Evolutionary conservation across 2,113 vertebrate genomes (phyloP).

Genomic region (Fregetta grallaria): DNA sequence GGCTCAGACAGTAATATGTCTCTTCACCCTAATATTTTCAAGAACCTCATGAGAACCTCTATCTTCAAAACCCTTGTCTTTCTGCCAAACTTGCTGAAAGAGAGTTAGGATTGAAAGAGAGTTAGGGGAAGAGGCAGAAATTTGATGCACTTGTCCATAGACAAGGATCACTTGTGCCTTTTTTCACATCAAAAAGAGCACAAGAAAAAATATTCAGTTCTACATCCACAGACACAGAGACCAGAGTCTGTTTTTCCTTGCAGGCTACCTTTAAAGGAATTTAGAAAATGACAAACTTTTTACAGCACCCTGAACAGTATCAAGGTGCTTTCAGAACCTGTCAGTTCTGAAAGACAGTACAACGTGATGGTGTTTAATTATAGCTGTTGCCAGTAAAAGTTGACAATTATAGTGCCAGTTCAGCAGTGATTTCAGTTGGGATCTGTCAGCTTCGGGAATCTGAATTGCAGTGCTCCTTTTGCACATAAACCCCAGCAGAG

Average conservation of each 20-base stretch:
- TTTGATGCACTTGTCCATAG: neutral
- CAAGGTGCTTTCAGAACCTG: neutral
- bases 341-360: neutral
- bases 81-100: neutral
- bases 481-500: slow-evolving; percentile 56
- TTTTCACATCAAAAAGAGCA: neutral
- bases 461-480: neutral
- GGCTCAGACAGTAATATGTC: neutral
- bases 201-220: neutral
- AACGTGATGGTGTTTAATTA: neutral
- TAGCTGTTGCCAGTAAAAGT: neutral
- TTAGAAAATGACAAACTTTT: neutral
- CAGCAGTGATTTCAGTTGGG: neutral
- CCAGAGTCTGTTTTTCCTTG: neutral
- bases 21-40: neutral
- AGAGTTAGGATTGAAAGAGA: neutral
- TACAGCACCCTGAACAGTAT: neutral
- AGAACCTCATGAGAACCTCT: neutral
- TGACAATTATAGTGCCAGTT: neutral
- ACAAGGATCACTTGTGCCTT: neutral
- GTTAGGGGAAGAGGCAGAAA: neutral
- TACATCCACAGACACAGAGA: neutral
- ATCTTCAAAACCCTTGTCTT: neutral
- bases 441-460: neutral
- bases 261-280: neutral